Base-by-base conservation (phyloP, 2,888 invertebrate species). In the Thalpophila matura region DNA sequence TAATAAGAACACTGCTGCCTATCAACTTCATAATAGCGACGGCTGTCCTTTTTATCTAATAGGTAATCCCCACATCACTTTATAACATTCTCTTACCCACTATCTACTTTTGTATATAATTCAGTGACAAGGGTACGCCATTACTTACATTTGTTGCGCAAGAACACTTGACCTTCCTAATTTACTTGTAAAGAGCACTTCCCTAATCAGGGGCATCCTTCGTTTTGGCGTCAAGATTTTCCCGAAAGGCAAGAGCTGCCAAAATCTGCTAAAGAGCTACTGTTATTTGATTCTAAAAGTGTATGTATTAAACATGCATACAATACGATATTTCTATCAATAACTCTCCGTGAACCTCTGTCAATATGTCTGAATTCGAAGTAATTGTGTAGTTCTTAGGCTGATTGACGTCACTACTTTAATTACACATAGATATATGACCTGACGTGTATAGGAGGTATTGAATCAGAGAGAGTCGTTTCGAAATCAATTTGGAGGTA, bases 401-500 rank as follows among this genome's bases (percentile, higher is more conserved):
- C 16, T 55, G 55, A 42, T 56, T 55, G 50, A 58, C 51, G 55
- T 61, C 55, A 46, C 10, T 29, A 12, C 29, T 59, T 50, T 66
- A 62, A 62, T 60, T 72, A 63, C 56, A 33, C 31, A 56, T 57
- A 53, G 47, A 60, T 62, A 61, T 68, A 60, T 55, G 59, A 62
- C 43, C 57, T 16, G 42, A 33, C 35, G 49, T 45, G 53, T 61
- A 71, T 66, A 69, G 54, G 67, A 69, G 54, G 68, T 81, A 86
- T 83, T 79, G 82, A 85, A 81, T 84, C 63, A 74, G 75, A 80
- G 77, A 83, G 68, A 69, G 38, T 65, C 31, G 84, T 80, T 79
- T 79, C 81, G 82, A 74, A 82, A 83, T 83, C 83, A 82, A 87
- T 84, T 89, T 91, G 90, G 90, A 89, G 68, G 49, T 50, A 59